These are phyloP conservation scores for Andrena marginata DNA, from an alignment of 2,888 invertebrate genomes.

Conservation along the genomic window DNA sequence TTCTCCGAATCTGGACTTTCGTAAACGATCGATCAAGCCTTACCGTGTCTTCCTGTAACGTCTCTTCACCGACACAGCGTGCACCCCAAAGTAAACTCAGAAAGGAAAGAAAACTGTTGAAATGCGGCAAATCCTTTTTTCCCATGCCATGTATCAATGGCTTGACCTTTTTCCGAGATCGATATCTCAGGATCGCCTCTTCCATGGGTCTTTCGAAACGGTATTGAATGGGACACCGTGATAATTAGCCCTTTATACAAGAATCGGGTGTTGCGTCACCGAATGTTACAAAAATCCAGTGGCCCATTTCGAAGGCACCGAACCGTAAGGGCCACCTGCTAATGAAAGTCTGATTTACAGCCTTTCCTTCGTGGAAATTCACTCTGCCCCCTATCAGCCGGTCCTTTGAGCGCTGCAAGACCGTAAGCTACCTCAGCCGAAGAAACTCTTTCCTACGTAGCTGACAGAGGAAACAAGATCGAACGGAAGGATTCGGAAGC, in stretches of 20 bases:
- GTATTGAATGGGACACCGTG: not conserved
- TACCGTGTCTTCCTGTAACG: no score
- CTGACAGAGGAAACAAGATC: not conserved
- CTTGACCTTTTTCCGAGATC: not conserved
- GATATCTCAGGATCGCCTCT: not conserved
- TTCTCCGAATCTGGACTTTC: constrained; percentile 25
- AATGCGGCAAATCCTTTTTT: not conserved
- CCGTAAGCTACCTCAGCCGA: constrained; percentile 13
- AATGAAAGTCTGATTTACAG: constrained; percentile 61
- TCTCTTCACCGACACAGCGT: no score
- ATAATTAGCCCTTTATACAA: constrained; percentile 18
- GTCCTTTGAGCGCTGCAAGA: constrained; percentile 23
- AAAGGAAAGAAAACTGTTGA: not conserved
- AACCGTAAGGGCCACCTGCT: constrained; percentile 50
- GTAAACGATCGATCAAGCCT: constrained; percentile 13
- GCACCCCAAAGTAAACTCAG: no score
- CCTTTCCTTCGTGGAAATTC: constrained; percentile 46
- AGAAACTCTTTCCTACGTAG: constrained; percentile 4
- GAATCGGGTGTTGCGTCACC: constrained; percentile 33
- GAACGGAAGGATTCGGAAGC: not conserved
- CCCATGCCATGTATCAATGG: not conserved
- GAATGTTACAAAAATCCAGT: constrained; percentile 37
- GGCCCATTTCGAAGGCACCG: constrained; percentile 2
- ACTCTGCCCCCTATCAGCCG: constrained; percentile 19
- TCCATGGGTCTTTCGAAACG: not conserved